These are phyloP conservation scores for Scolanthus callimorphus DNA, from an alignment of 92 coral and sea anemone genomes.

Conservation along the genomic window DNA sequence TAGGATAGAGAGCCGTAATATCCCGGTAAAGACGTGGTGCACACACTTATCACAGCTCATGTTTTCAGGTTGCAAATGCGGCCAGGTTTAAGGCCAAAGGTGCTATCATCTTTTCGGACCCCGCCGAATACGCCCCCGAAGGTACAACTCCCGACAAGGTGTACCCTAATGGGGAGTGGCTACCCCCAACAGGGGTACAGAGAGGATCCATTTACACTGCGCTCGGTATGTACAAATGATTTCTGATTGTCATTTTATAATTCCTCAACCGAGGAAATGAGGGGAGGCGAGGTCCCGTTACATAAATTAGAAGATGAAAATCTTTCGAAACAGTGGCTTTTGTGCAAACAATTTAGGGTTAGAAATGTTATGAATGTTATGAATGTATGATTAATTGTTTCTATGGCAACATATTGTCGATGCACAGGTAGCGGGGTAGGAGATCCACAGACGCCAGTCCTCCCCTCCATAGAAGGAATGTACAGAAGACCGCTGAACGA, in stretches of 20 bases:
- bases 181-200: constrained; percentile 72
- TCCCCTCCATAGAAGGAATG: constrained; percentile 69
- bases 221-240: constrained; percentile 16
- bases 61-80: constrained; percentile 52
- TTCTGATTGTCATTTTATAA: too few species aligned
- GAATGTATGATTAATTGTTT: neutral
- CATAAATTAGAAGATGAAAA: too few species aligned
- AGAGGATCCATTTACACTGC: constrained; percentile 53
- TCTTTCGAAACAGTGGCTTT: too few species aligned
- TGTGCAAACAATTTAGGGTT: too few species aligned
- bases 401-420: neutral
- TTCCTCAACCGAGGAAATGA: too few species aligned
- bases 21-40: neutral
- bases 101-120: constrained; percentile 71
- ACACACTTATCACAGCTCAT: neutral
- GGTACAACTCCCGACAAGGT: constrained; percentile 40
- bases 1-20: neutral
- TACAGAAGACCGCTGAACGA: constrained; percentile 46
- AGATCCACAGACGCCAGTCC: constrained; percentile 78
- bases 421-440: constrained; percentile 48
- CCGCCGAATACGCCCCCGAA: constrained; percentile 61
- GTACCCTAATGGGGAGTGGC: constrained; percentile 53
- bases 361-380: too few species aligned
- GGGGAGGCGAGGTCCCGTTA: too few species aligned
- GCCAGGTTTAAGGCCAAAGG: constrained; percentile 55